phyloP scores from a whole-genome alignment of 1,140 invertebrate species.

The Bradysia coprophila region DNA sequence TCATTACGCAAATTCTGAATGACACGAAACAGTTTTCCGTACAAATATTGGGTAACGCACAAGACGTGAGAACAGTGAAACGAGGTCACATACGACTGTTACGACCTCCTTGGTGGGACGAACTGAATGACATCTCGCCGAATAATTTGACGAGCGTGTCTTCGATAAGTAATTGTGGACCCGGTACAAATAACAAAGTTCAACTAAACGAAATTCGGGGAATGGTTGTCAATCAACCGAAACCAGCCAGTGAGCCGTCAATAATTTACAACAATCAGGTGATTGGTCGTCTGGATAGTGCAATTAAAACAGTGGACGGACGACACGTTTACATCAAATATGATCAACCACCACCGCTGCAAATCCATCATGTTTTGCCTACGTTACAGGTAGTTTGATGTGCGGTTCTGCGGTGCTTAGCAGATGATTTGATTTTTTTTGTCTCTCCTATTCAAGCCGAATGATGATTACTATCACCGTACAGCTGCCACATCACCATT shows the following conservation, averaged over 20 bases:
- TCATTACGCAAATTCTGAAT: conserved; percentile 51
- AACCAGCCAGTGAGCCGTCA: conserved; percentile 6
- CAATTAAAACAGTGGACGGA: neutral
- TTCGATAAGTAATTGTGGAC: conserved; percentile 14
- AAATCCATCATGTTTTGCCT: conserved; percentile 13
- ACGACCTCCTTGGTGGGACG: conserved; percentile 88
- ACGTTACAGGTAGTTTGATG: conserved; percentile 8
- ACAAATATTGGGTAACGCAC: conserved; percentile 34
- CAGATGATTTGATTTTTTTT: neutral
- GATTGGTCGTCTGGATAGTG: neutral
- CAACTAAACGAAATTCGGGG: neutral
- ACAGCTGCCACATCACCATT: conserved; percentile 22
- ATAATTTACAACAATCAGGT: conserved; percentile 9
- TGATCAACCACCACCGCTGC: conserved; percentile 4
- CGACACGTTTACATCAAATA: neutral
- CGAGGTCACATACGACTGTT: conserved; percentile 77
- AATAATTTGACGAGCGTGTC: conserved; percentile 11
- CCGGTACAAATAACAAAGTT: conserved; percentile 6
- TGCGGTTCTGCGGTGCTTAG: neutral
- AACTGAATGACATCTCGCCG: conserved; percentile 52
- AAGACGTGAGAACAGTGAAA: conserved; percentile 29
- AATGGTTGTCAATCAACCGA: neutral
- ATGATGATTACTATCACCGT: conserved; percentile 23
- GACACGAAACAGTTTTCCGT: conserved; percentile 60
- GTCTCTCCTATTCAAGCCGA: conserved; percentile 1